Evolutionary conservation across 2,888 invertebrate species (phyloP).

Genomic region (Conchocele bisecta): DNA sequence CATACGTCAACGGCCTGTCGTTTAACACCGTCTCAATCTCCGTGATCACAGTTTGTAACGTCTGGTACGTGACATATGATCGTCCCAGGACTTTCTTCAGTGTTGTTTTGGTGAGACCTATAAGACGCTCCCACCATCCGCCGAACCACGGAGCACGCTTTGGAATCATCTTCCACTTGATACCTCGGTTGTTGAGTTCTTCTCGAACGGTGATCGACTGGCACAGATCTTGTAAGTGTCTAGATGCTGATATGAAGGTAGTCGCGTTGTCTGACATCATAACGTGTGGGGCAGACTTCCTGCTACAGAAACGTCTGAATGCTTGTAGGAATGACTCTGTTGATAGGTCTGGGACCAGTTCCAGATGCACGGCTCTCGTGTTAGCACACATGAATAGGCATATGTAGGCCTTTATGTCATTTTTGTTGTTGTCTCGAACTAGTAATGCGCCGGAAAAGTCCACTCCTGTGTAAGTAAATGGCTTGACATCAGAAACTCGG

Average conservation of each 20-base stretch:
- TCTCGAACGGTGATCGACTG: neutral
- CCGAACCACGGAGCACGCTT: constrained; percentile 54
- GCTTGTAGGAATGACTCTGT: constrained; percentile 14
- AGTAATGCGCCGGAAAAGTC: constrained; percentile 11
- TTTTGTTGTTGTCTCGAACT: neutral
- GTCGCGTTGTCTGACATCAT: constrained; percentile 53
- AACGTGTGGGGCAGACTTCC: constrained; percentile 32
- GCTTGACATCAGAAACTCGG: neutral
- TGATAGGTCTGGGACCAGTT: neutral
- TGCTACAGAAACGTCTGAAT: constrained; percentile 22
- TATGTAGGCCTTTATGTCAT: constrained; percentile 36
- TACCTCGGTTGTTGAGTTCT: constrained; percentile 6
- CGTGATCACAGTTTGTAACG: constrained; percentile 38
- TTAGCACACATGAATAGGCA: neutral
- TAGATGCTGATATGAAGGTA: constrained; percentile 39
- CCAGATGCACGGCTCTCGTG: constrained; percentile 16
- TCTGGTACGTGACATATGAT: constrained; percentile 18
- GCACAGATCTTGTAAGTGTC: constrained; percentile 1
- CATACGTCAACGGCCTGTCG: constrained; percentile 39
- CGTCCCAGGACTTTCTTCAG: constrained; percentile 37
- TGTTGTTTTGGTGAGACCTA: constrained; percentile 36
- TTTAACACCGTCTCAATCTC: constrained; percentile 42
- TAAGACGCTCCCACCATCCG: constrained; percentile 55
- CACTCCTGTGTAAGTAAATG: neutral
- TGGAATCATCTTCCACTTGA: constrained; percentile 48